Evolutionary conservation across 2,113 vertebrate species (phyloP), one percentile per base, ranked within the genome.

Genomic region (Phaetusa simplex): DNA sequence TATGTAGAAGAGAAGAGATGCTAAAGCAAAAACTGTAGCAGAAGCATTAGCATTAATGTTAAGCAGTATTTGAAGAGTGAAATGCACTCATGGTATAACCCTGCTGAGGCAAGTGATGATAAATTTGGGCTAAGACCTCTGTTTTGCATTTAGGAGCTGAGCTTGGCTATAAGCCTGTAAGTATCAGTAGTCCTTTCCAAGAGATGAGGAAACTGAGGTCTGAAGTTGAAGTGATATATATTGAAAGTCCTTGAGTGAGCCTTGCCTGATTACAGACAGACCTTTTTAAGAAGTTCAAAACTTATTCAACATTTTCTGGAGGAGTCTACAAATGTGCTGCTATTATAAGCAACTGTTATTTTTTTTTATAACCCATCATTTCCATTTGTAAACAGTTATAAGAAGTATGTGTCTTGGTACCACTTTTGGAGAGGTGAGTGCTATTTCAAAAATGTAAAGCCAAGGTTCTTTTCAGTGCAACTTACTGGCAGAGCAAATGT

Each of bases 121-220:
- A 93, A 96, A 95, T 88, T 96, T 88, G 47, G 45, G 66, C 50
- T 55, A 93, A 86, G n/a, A 66, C 67, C 15, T 58, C 83, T 62
- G 30, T 45, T 92, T 91, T 84, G 18, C 67, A 64, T 62, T 94
- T 81, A 95, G 77, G 88, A 95, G 19, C 59, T 92, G 58, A 94
- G 59, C 30, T 82, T 92, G 53, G 52, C 66, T 82, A 24, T 64
- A 90, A 91, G 23, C 40, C 65, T 67, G 6, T 90, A 76, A 87
- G 66, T 69, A 86, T 83, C 79, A 90, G 14, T 30, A 80, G 67
- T 66, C 45, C 6, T 21, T 42, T 76, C 38, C 61, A 77, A 88
- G 53, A 91, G 30, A 73, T 7, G 15, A 89, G 52, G 56, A 92
- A 93, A 86, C 13, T 53, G 47, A 78, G 34, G 55, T 56, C 80